A percentile compares a stretch with the other conserved stretches of the same genome.
phyloP scores from a whole-genome alignment of 2,888 invertebrate species.

The Drosophila imparisetae region DNA sequence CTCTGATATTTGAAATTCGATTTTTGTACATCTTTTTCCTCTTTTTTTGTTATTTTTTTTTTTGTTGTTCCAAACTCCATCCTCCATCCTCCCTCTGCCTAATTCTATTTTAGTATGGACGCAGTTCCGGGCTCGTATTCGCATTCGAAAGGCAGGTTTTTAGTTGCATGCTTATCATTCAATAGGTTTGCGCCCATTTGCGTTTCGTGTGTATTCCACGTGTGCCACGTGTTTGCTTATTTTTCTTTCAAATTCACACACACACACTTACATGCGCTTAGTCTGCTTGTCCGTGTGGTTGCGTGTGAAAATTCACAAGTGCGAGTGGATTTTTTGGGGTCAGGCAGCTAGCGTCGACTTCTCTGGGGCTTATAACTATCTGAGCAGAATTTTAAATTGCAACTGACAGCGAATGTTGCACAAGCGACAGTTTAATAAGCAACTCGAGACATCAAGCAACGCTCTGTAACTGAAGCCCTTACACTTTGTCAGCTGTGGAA shows the following conservation, averaged over 20 bases:
- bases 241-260: slow-evolving; percentile 34
- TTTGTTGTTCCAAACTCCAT: not conserved
- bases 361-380: slow-evolving; percentile 23
- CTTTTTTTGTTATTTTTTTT: not conserved
- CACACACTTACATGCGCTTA: not conserved
- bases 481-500: not conserved
- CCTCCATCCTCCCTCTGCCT: slow-evolving; percentile 25
- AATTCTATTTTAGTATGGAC: slow-evolving; percentile 33
- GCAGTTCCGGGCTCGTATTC: slow-evolving; percentile 16
- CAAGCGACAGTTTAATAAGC: slow-evolving; percentile 50
- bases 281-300: slow-evolving; percentile 21
- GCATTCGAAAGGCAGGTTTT: slow-evolving; percentile 28
- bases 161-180: slow-evolving; percentile 64
- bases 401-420: slow-evolving; percentile 27
- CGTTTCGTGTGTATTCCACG: slow-evolving; percentile 34
- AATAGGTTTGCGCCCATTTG: slow-evolving; percentile 48
- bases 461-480: slow-evolving; percentile 17
- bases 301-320: slow-evolving; percentile 69
- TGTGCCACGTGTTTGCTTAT: slow-evolving; percentile 55
- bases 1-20: slow-evolving; percentile 74
- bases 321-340: slow-evolving; percentile 44
- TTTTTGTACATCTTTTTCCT: slow-evolving; percentile 49
- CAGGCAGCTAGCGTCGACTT: slow-evolving; percentile 1
- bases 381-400: slow-evolving; percentile 40
- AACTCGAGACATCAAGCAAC: slow-evolving; percentile 30